phyloP scores from a whole-genome alignment of 2,113 vertebrate genomes.

The Mustelus asterias region DNA sequence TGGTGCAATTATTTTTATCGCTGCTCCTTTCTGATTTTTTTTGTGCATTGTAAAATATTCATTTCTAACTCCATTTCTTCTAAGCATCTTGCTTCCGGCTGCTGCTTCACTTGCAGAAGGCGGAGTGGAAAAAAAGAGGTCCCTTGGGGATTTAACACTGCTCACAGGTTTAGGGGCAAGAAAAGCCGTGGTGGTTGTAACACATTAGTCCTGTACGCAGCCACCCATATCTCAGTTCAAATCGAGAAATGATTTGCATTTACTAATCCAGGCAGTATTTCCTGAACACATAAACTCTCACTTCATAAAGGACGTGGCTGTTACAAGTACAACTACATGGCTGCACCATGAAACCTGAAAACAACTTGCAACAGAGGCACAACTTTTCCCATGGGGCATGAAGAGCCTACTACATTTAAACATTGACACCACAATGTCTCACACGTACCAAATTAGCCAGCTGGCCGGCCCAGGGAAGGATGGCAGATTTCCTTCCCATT shows the following conservation, averaged over 20 bases:
- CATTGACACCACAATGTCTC: no score
- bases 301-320: neutral
- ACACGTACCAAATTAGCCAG: neutral
- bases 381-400: neutral
- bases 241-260: neutral
- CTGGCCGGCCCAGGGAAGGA: neutral
- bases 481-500: neutral
- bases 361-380: neutral
- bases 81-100: neutral
- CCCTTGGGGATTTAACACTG: neutral
- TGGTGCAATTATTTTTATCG: neutral
- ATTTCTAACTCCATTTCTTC: neutral
- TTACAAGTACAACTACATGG: neutral
- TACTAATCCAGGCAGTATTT: neutral
- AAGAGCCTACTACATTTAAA: neutral
- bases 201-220: neutral
- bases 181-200: neutral
- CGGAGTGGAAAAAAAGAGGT: neutral
- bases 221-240: neutral
- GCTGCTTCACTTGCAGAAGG: neutral
- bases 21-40: neutral
- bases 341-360: neutral
- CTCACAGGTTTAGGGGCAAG: neutral
- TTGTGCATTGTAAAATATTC: neutral
- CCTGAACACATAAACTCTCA: neutral